Conservation (phyloP, 2,113 vertebrate genomes). For the Mus spicilegus region DNA sequence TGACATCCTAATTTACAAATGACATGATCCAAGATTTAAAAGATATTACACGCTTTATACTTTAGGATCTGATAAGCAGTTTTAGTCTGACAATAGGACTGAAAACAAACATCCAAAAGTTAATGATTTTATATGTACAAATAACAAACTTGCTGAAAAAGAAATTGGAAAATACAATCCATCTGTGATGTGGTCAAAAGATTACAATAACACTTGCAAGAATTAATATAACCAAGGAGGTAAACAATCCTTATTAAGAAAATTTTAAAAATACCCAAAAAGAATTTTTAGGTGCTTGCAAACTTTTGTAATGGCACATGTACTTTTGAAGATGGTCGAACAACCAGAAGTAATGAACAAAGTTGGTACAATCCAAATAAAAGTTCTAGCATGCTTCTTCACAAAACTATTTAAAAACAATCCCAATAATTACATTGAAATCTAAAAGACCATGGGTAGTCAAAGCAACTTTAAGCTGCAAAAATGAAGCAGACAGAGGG, state of each 20-base stretch:
- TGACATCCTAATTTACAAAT: background rate
- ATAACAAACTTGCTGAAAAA: background rate
- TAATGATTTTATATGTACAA: background rate
- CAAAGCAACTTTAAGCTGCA: background rate
- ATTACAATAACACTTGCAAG: background rate
- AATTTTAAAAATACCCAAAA: background rate
- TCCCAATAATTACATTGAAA: background rate
- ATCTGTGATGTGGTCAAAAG: background rate
- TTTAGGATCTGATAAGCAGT: background rate
- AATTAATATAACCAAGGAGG: background rate
- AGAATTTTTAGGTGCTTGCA: background rate
- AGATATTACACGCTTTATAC: no score
- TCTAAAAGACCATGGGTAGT: background rate
- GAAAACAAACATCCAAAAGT: background rate
- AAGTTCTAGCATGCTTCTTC: background rate
- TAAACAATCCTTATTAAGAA: background rate
- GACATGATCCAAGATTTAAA: background rate
- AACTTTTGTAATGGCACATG: fast-evolving
- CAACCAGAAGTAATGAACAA: background rate
- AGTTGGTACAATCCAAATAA: background rate
- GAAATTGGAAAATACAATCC: background rate
- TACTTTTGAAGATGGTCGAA: background rate
- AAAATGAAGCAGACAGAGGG: no score
- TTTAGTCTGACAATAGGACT: no score
- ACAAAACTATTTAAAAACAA: background rate